Evolutionary conservation across 2,797 vertebrate genomes (phyloP), one percentile per base, ranked within the genome.

Genomic region (Anas acuta): DNA sequence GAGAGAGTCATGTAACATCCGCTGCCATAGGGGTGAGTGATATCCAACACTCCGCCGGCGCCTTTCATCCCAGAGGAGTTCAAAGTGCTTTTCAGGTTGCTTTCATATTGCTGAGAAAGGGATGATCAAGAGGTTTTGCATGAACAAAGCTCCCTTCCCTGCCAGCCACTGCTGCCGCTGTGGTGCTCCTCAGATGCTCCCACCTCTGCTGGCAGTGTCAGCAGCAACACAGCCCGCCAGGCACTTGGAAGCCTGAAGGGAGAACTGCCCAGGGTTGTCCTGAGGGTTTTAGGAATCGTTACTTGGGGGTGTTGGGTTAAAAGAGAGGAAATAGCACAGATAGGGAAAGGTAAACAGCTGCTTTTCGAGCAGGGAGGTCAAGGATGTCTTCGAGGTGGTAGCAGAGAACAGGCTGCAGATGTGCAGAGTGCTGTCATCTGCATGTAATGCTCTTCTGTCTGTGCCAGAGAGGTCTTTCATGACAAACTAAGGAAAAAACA

Each of bases 161-260:
- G 45, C 20, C 33, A 37, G 33, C 39, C 16, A 8, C 18, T 1
- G 0, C 3, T 6, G 70, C 69, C 66, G 53, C 75, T 87, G 47
- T n/a, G 26, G 15, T 7, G 17, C 51, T 86, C 66, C 62, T 84
- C 49, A 56, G 26, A 23, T 11, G 11, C 35, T 22, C 25, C 1
- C 1, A 7, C 25, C 54, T 56, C 54, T 84, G 9, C 61, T 80
- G 83, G 47, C 62, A 73, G 49, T 87, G 47, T 15, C 35, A 41
- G n/a, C 51, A 66, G 6, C 76, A 39, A 49, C 39, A 17, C 35
- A 60, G 30, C 56, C 51, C 0, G 0, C 9, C 4, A 0, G 62
- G 20, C 2, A 62, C 47, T 53, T 41, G 30, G 70, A 37, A 81
- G 37, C 25, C 49, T 35, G 33, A 41, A 79, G 67, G 39, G 82